Percentiles rank a stretch among this genome's conserved stretches.
Conservation (phyloP, 1,140 invertebrate species). For the Leguminivora glycinivorella region DNA sequence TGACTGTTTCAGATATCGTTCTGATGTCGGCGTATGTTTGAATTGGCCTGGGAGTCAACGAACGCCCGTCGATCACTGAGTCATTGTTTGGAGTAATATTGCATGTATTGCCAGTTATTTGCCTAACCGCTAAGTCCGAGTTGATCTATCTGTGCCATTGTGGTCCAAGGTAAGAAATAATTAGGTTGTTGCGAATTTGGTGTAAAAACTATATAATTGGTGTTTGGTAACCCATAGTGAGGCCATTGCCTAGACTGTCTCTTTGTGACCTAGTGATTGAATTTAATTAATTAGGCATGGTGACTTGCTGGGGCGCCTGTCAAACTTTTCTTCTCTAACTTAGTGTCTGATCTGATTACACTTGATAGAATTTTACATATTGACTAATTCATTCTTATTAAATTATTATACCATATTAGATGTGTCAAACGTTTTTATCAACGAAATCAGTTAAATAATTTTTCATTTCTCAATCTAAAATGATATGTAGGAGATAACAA, state of each 20-base stretch:
- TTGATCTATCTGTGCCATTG: conserved; percentile 21
- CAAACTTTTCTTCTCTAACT: not conserved
- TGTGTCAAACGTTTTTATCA: too few relatives aligned
- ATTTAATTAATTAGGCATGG: not conserved
- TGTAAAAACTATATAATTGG: conserved; percentile 24
- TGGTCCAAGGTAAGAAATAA: conserved; percentile 25
- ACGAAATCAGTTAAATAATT: too few relatives aligned
- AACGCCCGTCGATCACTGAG: conserved; percentile 37
- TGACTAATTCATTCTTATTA: too few relatives aligned
- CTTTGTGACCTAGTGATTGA: conserved; percentile 1
- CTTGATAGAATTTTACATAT: not conserved
- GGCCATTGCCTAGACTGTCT: conserved; percentile 19
- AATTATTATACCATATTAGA: too few relatives aligned
- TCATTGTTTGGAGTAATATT: conserved; percentile 65
- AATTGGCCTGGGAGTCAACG: too few relatives aligned
- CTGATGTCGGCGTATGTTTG: too few relatives aligned
- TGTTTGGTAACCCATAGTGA: conserved; percentile 24
- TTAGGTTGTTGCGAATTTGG: conserved; percentile 26
- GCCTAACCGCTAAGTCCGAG: conserved; percentile 42
- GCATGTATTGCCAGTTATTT: conserved; percentile 56
- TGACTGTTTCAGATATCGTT: too few relatives aligned
- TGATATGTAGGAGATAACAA: too few relatives aligned
- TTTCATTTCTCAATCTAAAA: too few relatives aligned
- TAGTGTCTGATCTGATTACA: not conserved
- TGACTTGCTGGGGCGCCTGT: not conserved